A percentile compares a stretch with the other conserved stretches of the same genome.
phyloP scores from a whole-genome alignment of 1,140 invertebrate species.

The Tetramorium alpestre region DNA sequence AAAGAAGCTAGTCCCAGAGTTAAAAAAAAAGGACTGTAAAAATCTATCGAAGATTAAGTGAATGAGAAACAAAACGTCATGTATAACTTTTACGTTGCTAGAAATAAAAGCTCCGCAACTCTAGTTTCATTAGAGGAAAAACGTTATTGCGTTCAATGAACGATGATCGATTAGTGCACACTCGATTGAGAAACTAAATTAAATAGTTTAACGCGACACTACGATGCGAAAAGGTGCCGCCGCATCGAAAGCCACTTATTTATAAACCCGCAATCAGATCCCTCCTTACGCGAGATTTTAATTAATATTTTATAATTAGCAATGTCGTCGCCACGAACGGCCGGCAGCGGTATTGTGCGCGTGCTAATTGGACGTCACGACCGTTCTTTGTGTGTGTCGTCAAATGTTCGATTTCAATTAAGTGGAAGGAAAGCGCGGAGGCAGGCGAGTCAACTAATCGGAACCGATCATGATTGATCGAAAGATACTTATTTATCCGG shows the following conservation, averaged over 20 bases:
- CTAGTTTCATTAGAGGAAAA: neutral
- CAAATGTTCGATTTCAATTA: slow-evolving; percentile 58
- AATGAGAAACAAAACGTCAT: neutral
- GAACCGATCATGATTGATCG: slow-evolving; percentile 44
- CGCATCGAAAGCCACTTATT: slow-evolving; percentile 69
- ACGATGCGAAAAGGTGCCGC: neutral
- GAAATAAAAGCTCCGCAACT: neutral
- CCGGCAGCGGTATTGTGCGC: slow-evolving; percentile 27
- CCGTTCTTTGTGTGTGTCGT: slow-evolving; percentile 43
- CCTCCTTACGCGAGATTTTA: slow-evolving; percentile 71
- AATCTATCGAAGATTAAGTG: neutral
- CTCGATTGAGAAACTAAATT: slow-evolving; percentile 11
- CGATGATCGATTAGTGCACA: neutral
- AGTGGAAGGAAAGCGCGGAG: slow-evolving; percentile 27
- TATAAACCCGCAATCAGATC: slow-evolving; percentile 75
- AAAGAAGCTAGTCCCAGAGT: neutral
- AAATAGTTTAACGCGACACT: slow-evolving; percentile 27
- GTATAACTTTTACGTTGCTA: neutral
- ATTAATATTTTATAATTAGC: slow-evolving; percentile 81
- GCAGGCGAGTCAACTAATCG: slow-evolving; percentile 13
- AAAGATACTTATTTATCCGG: slow-evolving; percentile 19
- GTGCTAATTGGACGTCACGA: slow-evolving; percentile 55
- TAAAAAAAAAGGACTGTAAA: neutral
- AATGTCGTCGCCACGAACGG: slow-evolving; percentile 58
- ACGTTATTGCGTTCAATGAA: slow-evolving; percentile 12